phyloP scores from a whole-genome alignment of 2,113 vertebrate species.

The Poeciliopsis retropinna region DNA sequence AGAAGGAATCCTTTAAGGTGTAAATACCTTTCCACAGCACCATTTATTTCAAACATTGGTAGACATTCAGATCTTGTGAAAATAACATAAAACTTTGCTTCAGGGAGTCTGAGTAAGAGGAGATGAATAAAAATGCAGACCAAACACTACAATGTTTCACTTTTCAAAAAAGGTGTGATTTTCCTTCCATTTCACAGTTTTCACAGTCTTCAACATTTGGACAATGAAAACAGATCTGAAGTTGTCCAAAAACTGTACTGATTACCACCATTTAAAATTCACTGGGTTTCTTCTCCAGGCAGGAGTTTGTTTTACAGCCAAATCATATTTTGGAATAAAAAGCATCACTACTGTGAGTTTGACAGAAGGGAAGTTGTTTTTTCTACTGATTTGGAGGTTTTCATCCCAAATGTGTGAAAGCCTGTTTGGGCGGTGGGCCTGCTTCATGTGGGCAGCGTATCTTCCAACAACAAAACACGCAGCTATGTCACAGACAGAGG shows the following conservation, averaged over 20 bases:
- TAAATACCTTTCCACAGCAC: too few species aligned
- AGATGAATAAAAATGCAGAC: too few species aligned
- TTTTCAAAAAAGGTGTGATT: too few species aligned
- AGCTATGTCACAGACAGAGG: constrained; percentile 38
- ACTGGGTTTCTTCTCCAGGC: background rate
- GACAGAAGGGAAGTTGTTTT: background rate
- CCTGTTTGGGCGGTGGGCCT: constrained; percentile 12
- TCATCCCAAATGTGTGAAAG: background rate
- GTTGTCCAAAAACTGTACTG: background rate
- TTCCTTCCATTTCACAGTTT: too few species aligned
- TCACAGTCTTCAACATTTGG: background rate
- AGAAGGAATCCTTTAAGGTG: too few species aligned
- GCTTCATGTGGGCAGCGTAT: constrained; percentile 40
- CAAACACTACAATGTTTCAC: too few species aligned
- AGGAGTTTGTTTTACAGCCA: background rate
- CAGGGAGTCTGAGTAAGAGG: too few species aligned
- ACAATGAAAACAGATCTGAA: background rate
- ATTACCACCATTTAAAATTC: background rate
- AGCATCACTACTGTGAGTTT: background rate
- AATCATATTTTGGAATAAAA: background rate
- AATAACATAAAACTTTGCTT: too few species aligned
- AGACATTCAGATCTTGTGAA: too few species aligned
- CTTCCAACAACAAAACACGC: constrained; percentile 20
- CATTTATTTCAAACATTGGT: too few species aligned
- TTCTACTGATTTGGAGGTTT: background rate